Conservation (phyloP, 2,113 vertebrate genomes). For the Ascaphus truei region DNA sequence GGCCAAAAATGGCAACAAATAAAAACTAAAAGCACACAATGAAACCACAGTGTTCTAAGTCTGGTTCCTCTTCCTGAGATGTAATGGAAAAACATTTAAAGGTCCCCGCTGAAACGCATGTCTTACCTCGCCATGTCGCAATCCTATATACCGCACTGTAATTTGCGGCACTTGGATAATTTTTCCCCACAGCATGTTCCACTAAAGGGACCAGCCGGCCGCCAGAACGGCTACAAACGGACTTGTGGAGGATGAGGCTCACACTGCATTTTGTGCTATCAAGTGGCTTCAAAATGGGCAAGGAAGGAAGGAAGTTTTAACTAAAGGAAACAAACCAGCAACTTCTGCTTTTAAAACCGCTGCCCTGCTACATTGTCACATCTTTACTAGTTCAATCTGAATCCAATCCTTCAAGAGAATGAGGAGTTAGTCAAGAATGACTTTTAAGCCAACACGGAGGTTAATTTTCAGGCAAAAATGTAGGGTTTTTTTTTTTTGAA, state of each 20-base stretch:
- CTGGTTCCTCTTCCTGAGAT: too few species aligned
- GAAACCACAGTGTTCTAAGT: too few species aligned
- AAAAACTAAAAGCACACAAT: too few species aligned
- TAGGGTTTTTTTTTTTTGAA: too few species aligned
- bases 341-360: constrained; percentile 28
- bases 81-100: too few species aligned
- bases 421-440: too few species aligned
- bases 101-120: not conserved
- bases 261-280: not conserved
- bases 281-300: not conserved
- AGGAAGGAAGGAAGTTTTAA: constrained; percentile 25
- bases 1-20: too few species aligned
- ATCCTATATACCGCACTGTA: constrained; percentile 60
- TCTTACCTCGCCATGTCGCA: constrained; percentile 64
- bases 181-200: constrained; percentile 61
- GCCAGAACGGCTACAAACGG: not conserved
- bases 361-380: not conserved
- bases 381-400: not conserved
- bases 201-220: not conserved
- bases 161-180: constrained; percentile 60
- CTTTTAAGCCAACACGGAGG: too few species aligned
- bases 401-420: too few species aligned
- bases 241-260: not conserved
- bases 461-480: too few species aligned
- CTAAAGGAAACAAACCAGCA: not conserved